These are phyloP conservation scores for Salticus scenicus DNA, from an alignment of 2,888 invertebrate genomes.

Conservation along the genomic window DNA sequence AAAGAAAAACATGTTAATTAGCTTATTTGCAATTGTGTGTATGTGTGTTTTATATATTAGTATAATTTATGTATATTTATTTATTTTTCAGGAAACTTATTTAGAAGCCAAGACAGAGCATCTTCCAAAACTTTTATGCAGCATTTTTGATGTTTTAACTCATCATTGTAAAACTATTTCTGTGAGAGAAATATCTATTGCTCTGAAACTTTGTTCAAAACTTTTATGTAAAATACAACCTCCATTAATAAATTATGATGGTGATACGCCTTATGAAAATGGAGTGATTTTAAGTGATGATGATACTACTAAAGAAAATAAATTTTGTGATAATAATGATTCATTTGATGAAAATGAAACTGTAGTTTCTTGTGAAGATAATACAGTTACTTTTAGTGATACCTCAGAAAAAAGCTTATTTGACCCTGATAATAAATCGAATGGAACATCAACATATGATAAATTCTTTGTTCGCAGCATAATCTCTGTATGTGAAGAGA, in stretches of 20 bases:
- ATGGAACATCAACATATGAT: too few relatives aligned
- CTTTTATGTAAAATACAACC: conserved; percentile 86
- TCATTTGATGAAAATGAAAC: background rate
- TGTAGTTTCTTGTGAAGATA: background rate
- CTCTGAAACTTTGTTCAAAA: conserved; percentile 83
- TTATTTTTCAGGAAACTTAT: conserved; percentile 80
- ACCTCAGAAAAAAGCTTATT: background rate
- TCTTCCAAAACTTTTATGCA: conserved; percentile 84
- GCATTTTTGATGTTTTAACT: conserved; percentile 73
- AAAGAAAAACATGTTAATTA: too few relatives aligned
- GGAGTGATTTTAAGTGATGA: background rate
- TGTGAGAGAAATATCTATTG: conserved; percentile 81
- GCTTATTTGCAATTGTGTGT: background rate
- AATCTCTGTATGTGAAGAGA: conserved; percentile 75
- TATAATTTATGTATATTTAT: conserved; percentile 6
- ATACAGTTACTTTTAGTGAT: background rate
- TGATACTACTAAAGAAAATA: background rate
- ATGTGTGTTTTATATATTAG: background rate
- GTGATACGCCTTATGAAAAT: too few relatives aligned
- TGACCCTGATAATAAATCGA: conserved; percentile 44
- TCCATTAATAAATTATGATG: conserved; percentile 67
- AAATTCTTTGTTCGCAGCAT: conserved; percentile 70
- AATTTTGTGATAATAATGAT: background rate
- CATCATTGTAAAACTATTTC: conserved; percentile 79
- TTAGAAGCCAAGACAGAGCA: conserved; percentile 86